phyloP scores from a whole-genome alignment of 2,113 vertebrate genomes.

The Sitta europaea region DNA sequence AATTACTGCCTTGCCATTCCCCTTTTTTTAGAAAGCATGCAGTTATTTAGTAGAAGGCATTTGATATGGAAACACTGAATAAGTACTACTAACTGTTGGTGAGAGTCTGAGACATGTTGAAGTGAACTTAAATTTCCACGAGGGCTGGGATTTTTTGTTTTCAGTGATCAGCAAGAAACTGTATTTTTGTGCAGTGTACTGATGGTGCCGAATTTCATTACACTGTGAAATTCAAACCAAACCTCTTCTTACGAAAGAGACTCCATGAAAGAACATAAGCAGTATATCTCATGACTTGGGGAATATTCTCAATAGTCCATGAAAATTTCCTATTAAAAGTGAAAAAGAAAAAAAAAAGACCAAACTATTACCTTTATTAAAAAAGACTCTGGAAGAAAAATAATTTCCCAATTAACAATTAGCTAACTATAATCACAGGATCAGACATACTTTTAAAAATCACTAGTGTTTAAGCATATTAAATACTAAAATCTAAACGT shows the following conservation, averaged over 20 bases:
- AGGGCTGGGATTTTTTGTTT: background rate
- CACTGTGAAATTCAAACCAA: background rate
- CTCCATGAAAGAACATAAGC: background rate
- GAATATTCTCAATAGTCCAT: background rate
- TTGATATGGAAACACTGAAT: background rate
- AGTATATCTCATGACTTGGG: background rate
- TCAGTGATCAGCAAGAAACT: background rate
- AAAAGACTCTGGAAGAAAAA: background rate
- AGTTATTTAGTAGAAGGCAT: background rate
- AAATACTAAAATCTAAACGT: background rate
- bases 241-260: background rate
- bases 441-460: background rate
- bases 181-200: background rate
- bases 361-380: background rate
- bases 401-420: background rate
- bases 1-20: background rate
- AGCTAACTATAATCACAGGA: background rate
- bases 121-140: background rate
- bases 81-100: background rate
- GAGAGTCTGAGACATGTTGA: background rate
- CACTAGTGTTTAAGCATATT: background rate
- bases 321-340: background rate
- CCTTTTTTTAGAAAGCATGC: background rate
- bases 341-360: background rate
- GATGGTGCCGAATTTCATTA: background rate